Conservation (phyloP, 2,113 vertebrate genomes). For the Synodontis membranacea region DNA sequence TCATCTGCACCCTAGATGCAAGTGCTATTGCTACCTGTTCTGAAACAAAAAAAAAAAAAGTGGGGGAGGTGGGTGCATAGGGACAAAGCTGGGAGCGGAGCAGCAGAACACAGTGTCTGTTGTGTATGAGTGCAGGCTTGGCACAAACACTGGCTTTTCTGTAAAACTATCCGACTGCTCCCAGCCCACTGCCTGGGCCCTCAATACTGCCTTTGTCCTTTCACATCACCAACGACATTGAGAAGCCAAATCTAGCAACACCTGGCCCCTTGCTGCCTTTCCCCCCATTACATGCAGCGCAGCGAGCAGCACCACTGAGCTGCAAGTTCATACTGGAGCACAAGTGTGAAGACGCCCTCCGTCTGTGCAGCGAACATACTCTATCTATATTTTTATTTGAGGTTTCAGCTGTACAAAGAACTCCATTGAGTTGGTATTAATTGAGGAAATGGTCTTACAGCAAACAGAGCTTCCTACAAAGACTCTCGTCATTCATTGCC, state of each 20-base stretch:
- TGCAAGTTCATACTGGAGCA: slow-evolving; percentile 27
- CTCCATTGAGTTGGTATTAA: slow-evolving; percentile 25
- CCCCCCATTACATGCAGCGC: slow-evolving; percentile 14
- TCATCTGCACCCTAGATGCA: slow-evolving; percentile 65
- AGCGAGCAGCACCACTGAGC: not conserved
- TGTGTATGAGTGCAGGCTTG: slow-evolving; percentile 75
- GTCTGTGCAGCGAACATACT: not conserved
- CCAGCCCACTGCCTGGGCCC: slow-evolving; percentile 68
- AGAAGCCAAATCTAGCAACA: slow-evolving; percentile 74
- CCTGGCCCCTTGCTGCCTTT: slow-evolving; percentile 68
- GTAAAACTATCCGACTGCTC: slow-evolving; percentile 79
- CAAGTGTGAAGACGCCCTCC: slow-evolving; percentile 11
- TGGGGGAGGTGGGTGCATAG: slow-evolving; percentile 59
- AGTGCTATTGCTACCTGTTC: slow-evolving; percentile 66
- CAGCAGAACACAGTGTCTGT: slow-evolving; percentile 78
- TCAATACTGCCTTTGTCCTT: slow-evolving; percentile 79
- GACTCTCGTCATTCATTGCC: slow-evolving; percentile 10
- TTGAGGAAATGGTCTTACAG: slow-evolving; percentile 21
- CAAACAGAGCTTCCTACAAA: slow-evolving; percentile 20
- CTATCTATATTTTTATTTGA: slow-evolving; percentile 31
- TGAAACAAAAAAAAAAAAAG: slow-evolving; percentile 59
- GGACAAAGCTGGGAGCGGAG: slow-evolving; percentile 74
- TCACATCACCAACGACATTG: slow-evolving; percentile 72
- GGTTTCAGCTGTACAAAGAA: slow-evolving; percentile 19
- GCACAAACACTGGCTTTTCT: slow-evolving; percentile 72